phyloP scores from a whole-genome alignment of 1,140 invertebrate species.

The Aleiodes sp. region DNA sequence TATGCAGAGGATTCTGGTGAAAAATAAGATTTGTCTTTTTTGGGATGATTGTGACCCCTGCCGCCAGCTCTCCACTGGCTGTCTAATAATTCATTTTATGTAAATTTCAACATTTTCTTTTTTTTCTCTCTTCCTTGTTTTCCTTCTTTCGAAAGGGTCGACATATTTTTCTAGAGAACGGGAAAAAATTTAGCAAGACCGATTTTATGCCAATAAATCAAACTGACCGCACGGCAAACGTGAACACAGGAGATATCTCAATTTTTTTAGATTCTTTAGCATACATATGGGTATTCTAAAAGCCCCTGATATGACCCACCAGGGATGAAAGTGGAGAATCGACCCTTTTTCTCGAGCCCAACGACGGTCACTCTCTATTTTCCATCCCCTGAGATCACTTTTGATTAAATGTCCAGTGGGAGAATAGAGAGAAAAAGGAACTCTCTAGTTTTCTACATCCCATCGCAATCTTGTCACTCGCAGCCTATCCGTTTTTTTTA shows the following conservation, averaged over 20 bases:
- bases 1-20: not conserved
- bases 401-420: not conserved
- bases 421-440: not conserved
- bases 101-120: slow-evolving; percentile 48
- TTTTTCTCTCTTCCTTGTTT: not conserved
- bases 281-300: slow-evolving; percentile 14
- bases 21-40: not conserved
- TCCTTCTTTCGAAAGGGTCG: not conserved
- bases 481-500: not conserved
- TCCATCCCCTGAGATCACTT: slow-evolving; percentile 7
- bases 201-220: slow-evolving; percentile 63
- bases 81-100: slow-evolving; percentile 66
- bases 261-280: slow-evolving; percentile 37
- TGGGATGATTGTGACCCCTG: not conserved
- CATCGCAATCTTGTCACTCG: not conserved
- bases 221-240: slow-evolving; percentile 53
- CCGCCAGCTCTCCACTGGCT: slow-evolving; percentile 16
- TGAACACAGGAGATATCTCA: slow-evolving; percentile 35
- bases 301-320: slow-evolving; percentile 3
- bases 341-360: slow-evolving; percentile 10
- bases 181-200: slow-evolving; percentile 57
- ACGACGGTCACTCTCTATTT: not conserved
- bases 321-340: slow-evolving; percentile 13
- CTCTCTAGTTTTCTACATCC: not conserved
- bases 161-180: not conserved